Base-by-base conservation (phyloP, 2,888 invertebrate genomes). In the Ypsolopha sequella region DNA sequence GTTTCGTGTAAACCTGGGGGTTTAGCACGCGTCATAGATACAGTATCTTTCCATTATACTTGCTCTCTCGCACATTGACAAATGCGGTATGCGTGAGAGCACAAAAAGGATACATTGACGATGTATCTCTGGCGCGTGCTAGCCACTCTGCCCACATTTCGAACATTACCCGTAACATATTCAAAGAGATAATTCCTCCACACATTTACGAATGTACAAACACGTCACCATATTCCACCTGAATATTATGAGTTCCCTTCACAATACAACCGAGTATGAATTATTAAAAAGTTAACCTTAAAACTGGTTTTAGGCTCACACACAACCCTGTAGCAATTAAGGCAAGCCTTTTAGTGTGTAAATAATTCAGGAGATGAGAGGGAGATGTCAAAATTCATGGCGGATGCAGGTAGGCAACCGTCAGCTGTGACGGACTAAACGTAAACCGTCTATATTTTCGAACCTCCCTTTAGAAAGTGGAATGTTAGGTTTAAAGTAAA, bases 261-360 rank as follows among this genome's bases (percentile, higher is more conserved):
- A 51, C 51, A 51, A 41, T 49, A 36, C 53, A 45, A 49, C 47
- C 48, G 35, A 14, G 48, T 39, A 9, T 51, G 50, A 48, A 53
- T 53, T 49, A 51, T 53, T 51, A 51, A 53, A 41, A n/a, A 33
- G 41, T n/a, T 47, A 48, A 51, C 51, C 48, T 47, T 41, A 49
- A 51, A 51, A 51, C 43, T 50, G 50, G 51, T 52, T 51, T 49
- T 50, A 52, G 49, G 53, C 52, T 48, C 51, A 53, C 54, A 48
- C 41, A 51, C 41, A 50, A 44, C 50, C 52, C 54, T 51, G 50
- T 46, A 51, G 54, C 52, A 54, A 54, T 54, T 54, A 54, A 54
- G 54, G 48, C 14, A 39, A 51, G 52, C 54, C 54, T 54, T 54
- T 54, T 54, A 54, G 54, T 38, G 52, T 43, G 35, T 54, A 48